Base-by-base conservation (phyloP, 1,140 invertebrate species). In the Ceratina australensis region DNA sequence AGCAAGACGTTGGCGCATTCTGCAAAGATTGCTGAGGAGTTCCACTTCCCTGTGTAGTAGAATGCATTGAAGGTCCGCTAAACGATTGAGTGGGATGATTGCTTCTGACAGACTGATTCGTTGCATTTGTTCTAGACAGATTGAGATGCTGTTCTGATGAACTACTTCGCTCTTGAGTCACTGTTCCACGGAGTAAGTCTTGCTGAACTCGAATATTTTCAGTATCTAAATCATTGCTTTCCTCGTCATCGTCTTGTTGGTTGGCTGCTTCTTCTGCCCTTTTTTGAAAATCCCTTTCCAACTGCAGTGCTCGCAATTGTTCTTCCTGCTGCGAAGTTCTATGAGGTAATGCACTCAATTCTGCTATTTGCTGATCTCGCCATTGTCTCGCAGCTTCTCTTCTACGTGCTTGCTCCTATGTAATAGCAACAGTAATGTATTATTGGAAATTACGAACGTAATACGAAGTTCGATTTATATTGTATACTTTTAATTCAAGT, bases 221-320 rank as follows among this genome's bases (percentile, higher is more conserved):
- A 4, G 91, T 87, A 8, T 92, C 91, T 13, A 91, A 47, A 56
- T 92, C 91, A 47, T 91, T 92, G 20, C 89, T 89, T 28, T 92
- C 94, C 52, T 95, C 95, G 76, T 96, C 96, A 24, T 97, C 96
- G 61, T 98, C 96, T 83, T 97, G 95, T 54, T 95, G 94, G 81
- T 94, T 94, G 22, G 95, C 94, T 52, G 94, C 93, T 89, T 97
- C 96, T 87, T 96, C 96, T 4, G 97, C 97, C 60, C 97, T 92
- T 54, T 96, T 94, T 84, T 98, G 96, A 89, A 98, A 98, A 88
- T 98, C 97, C 78, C 96, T 93, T 89, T 98, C 97, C 7, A 98
- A 91, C 74, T 96, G 95, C 59, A 98, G 92, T 8, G 97, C 96
- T 71, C 96, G 93, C 20, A 98, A 90, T 85, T 98, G 96, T 88